These are phyloP conservation scores for Callyntrura guangdongensis DNA, from an alignment of 2,888 invertebrate species.

Conservation along the genomic window DNA sequence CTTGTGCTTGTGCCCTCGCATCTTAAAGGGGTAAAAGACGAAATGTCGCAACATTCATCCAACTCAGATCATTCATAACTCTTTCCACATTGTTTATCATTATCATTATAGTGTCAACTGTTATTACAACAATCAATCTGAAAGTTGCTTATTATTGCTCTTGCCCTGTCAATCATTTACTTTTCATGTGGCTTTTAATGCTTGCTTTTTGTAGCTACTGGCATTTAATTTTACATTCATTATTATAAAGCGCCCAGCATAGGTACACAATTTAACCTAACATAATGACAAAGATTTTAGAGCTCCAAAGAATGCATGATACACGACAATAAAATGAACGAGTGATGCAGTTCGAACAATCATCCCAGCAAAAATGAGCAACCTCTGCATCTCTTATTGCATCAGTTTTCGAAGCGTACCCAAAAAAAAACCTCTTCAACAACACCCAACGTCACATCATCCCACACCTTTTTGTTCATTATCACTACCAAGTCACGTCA, in stretches of 20 bases:
- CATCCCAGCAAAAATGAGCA: background rate
- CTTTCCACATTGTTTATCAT: slow-evolving; percentile 28
- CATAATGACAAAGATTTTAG: slow-evolving; percentile 40
- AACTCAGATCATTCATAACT: background rate
- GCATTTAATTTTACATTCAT: slow-evolving; percentile 57
- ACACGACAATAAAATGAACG: background rate
- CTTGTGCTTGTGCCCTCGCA: background rate
- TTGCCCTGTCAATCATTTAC: slow-evolving; percentile 49
- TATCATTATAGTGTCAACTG: slow-evolving; percentile 28
- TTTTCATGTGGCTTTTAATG: slow-evolving; percentile 36
- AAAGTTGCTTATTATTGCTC: slow-evolving; percentile 12
- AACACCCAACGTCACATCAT: slow-evolving; percentile 24
- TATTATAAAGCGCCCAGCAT: slow-evolving; percentile 33
- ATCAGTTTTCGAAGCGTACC: background rate
- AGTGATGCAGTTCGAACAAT: slow-evolving; percentile 15
- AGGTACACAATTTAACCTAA: slow-evolving; percentile 17
- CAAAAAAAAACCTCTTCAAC: background rate
- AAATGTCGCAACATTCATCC: background rate
- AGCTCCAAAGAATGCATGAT: background rate
- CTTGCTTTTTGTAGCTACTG: slow-evolving; percentile 39
- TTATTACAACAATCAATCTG: slow-evolving; percentile 47
- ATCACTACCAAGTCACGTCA: slow-evolving; percentile 48
- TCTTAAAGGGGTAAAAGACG: background rate
- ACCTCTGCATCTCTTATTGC: slow-evolving; percentile 27
- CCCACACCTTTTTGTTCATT: slow-evolving; percentile 36